phyloP scores from a whole-genome alignment of 2,797 vertebrate genomes.

The Leptodactylus fallax region DNA sequence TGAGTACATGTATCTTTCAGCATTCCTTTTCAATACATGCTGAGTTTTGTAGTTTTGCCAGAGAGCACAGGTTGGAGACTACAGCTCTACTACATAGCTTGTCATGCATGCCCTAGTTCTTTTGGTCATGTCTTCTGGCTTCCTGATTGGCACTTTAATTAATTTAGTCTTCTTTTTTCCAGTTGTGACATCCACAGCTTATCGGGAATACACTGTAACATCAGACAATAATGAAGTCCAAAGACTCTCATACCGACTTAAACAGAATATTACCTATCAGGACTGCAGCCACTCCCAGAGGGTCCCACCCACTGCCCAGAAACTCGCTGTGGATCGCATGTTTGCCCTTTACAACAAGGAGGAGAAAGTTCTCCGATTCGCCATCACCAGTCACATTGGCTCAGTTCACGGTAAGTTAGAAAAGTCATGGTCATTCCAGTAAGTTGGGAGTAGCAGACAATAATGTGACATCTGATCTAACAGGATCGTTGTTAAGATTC shows the following conservation, averaged over 20 bases:
- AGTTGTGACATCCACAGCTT: conserved; percentile 85
- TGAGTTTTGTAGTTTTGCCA: background rate
- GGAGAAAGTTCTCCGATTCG: conserved; percentile 88
- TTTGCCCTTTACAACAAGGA: conserved; percentile 87
- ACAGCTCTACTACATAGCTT: background rate
- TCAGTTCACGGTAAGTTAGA: conserved; percentile 78
- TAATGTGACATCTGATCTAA: too few relatives aligned
- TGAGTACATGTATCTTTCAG: background rate
- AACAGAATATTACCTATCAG: conserved; percentile 87
- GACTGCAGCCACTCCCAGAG: conserved; percentile 78
- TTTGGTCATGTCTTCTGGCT: background rate
- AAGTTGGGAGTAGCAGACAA: too few relatives aligned
- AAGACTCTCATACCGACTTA: conserved; percentile 83
- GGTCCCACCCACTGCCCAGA: conserved; percentile 72
- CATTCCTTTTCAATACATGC: background rate
- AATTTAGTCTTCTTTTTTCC: fast-evolving
- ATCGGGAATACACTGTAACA: conserved; percentile 79
- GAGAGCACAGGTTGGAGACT: background rate
- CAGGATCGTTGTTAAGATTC: too few relatives aligned
- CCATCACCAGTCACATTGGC: conserved; percentile 87
- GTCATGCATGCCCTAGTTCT: background rate
- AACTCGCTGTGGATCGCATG: conserved; percentile 82
- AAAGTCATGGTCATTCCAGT: too few relatives aligned
- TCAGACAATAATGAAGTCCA: conserved; percentile 77
- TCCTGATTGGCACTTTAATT: background rate